A percentile compares a stretch with the other conserved stretches of the same genome.
These are phyloP conservation scores for Alca torda DNA, from an alignment of 2,797 vertebrate species.

Conservation along the genomic window DNA sequence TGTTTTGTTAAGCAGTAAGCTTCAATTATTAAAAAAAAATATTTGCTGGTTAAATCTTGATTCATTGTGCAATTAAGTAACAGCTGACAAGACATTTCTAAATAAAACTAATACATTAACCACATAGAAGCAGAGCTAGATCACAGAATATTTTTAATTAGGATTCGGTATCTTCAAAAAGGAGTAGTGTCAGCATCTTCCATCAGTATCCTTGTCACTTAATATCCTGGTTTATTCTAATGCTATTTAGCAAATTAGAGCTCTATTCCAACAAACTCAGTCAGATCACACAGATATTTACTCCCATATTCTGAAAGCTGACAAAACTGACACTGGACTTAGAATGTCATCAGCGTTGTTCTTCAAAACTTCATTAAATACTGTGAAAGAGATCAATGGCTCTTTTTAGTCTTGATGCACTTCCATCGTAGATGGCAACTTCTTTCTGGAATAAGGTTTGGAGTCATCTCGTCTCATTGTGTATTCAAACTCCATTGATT, in stretches of 20 bases:
- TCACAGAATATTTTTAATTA: background rate
- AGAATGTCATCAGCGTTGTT: background rate
- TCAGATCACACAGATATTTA: background rate
- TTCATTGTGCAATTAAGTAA: constrained; percentile 8
- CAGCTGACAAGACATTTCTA: background rate
- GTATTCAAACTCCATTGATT: background rate
- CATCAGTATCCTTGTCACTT: background rate
- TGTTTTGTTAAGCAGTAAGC: background rate
- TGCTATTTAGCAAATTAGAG: background rate
- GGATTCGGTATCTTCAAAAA: background rate
- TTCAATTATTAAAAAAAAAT: background rate
- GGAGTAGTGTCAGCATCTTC: background rate
- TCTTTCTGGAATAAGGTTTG: background rate
- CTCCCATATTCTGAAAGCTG: background rate
- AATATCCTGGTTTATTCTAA: background rate
- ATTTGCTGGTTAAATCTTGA: background rate
- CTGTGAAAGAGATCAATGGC: background rate
- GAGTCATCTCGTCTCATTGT: background rate
- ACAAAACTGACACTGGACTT: background rate
- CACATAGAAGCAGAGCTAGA: background rate
- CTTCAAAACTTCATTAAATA: background rate
- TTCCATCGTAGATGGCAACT: background rate
- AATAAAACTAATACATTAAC: background rate
- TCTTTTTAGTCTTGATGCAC: background rate
- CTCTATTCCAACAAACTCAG: background rate